Evolutionary conservation across 2,888 invertebrate species (phyloP).

Genomic region (Limnephilus rhombicus): DNA sequence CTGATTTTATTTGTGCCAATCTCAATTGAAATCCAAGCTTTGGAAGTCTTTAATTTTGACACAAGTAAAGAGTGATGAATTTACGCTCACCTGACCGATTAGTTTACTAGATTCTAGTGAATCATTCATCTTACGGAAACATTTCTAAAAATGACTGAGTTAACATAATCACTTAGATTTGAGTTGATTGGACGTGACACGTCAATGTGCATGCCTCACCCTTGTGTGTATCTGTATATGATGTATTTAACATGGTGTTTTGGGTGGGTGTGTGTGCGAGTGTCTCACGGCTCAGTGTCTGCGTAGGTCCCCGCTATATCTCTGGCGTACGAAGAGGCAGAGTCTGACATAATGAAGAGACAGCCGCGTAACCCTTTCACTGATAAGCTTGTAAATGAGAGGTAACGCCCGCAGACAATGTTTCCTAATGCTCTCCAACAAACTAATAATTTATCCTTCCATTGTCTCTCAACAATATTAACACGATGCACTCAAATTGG

Average conservation of each 20-base stretch:
- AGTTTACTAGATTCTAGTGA: not conserved
- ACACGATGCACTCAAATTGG: slow-evolving; percentile 52
- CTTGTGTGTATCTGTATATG: not conserved
- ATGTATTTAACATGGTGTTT: slow-evolving; percentile 26
- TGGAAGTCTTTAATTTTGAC: not conserved
- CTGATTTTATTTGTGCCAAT: not conserved
- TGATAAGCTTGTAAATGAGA: slow-evolving; percentile 98
- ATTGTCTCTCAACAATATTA: slow-evolving; percentile 42
- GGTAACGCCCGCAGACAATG: slow-evolving; percentile 80
- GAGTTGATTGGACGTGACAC: not conserved
- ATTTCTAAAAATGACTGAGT: not conserved
- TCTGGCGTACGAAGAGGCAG: slow-evolving; percentile 93
- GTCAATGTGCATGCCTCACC: slow-evolving; percentile 10
- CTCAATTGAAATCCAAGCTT: not conserved
- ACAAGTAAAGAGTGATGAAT: not conserved
- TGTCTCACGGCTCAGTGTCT: slow-evolving; percentile 71
- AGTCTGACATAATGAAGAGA: slow-evolving; percentile 96
- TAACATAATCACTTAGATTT: not conserved
- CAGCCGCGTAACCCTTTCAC: slow-evolving; percentile 92
- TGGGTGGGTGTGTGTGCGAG: not conserved
- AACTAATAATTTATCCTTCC: not conserved
- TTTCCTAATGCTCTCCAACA: slow-evolving; percentile 3
- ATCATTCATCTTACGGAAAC: not conserved
- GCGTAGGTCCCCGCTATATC: slow-evolving; percentile 93
- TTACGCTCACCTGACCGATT: not conserved